These are phyloP conservation scores for Macrosiphum euphorbiae DNA, from an alignment of 2,888 invertebrate genomes.

Conservation along the genomic window DNA sequence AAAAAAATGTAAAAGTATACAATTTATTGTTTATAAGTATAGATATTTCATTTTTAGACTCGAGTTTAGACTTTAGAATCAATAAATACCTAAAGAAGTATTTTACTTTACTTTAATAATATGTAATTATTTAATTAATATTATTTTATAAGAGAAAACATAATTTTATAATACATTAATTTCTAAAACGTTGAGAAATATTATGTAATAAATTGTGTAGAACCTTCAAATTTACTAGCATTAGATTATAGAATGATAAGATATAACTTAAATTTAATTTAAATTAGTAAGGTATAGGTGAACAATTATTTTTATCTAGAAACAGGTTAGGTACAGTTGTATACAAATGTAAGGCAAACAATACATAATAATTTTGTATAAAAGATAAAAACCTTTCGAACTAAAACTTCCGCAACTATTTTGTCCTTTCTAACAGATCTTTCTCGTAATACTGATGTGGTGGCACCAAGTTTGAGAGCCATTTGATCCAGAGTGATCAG, in stretches of 20 bases:
- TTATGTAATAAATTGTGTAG: background rate
- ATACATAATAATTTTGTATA: background rate
- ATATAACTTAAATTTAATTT: background rate
- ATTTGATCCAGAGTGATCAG: slow-evolving; percentile 87
- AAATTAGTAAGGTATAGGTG: background rate
- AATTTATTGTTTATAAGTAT: background rate
- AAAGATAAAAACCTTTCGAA: slow-evolving; percentile 79
- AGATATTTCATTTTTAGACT: background rate
- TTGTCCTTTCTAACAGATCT: slow-evolving; percentile 74
- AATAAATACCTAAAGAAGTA: background rate
- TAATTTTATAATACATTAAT: background rate
- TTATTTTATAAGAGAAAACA: background rate
- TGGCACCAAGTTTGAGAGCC: slow-evolving; percentile 89
- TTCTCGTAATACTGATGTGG: slow-evolving; percentile 81
- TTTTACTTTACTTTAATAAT: background rate
- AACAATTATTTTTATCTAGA: background rate
- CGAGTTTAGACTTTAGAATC: background rate
- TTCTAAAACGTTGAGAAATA: background rate
- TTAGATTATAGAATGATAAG: background rate
- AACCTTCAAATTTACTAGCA: background rate
- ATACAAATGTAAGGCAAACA: background rate
- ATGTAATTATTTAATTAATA: background rate
- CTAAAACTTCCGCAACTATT: slow-evolving; percentile 87
- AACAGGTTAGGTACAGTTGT: background rate
- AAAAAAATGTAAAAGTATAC: background rate